Evolutionary conservation across 64 coral and sea anemone species (phyloP), one percentile per base, ranked within the genome.

Genomic region (Stichodactyla helianthus): DNA sequence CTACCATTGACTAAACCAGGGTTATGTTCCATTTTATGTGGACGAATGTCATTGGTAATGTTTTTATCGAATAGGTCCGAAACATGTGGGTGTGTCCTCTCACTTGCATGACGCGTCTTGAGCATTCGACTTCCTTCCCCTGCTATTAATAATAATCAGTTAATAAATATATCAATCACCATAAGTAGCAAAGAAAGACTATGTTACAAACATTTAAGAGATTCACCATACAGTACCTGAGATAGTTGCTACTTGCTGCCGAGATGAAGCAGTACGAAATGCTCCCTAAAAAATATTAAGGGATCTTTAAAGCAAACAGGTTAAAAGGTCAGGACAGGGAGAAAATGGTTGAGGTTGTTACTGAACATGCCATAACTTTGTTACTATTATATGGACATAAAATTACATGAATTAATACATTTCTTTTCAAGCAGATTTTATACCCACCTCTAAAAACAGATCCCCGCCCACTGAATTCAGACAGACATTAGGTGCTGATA

Each of bases 401-500:
- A 44, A 44, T 44, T 44, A 44, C 1, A 2, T 44, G 35, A 44
- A 44, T 44, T 2, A 44, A 44, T 44, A 44, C 4, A 44, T 44
- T 44, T 44, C 35, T 44, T 44, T 44, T 44, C 35, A 44, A 3
- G 35, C 35, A 71, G 67, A 71, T 16, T 58, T 58, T 4, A 17
- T 59, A 83, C 79, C 52, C 55, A 84, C 83, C 83, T 79, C 55
- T 83, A 83, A 84, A 77, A 86, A 84, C 65, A 44, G 19, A 15
- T 52, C 28, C 54, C 56, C 26, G 17, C 86, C 52, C 9, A 63
- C 59, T 77, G 87, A 77, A 84, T 84, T 88, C n/a, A 83, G 52
- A 77, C 53, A 90, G 10, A 99, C 93, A 93, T 99, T 92, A 27
- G 97, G 97, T 64, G 93, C 97, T 6, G 97, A 99, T 55, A 99